Conservation (phyloP, 2,888 invertebrate genomes). For the Endotricha flammealis region DNA sequence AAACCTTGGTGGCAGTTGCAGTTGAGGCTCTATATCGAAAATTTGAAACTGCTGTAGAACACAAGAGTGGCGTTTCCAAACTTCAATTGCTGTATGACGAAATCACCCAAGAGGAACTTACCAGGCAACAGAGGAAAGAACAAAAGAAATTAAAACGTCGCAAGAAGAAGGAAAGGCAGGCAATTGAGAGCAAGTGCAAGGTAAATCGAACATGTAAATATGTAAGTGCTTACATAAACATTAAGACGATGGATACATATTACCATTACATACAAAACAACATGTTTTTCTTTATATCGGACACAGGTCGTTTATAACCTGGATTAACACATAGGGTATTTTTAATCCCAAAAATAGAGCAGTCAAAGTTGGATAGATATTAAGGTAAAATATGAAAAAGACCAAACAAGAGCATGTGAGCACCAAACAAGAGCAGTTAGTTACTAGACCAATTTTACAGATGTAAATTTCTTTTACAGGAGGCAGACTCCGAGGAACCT, state of each 20-base stretch:
- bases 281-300: too few relatives aligned
- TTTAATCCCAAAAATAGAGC: too few relatives aligned
- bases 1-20: slow-evolving; percentile 92
- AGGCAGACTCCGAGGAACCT: slow-evolving; percentile 68
- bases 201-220: slow-evolving; percentile 35
- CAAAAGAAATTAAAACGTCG: slow-evolving; percentile 88
- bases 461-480: slow-evolving; percentile 32
- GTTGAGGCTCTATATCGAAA: slow-evolving; percentile 92
- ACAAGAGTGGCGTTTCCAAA: slow-evolving; percentile 92
- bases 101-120: slow-evolving; percentile 90
- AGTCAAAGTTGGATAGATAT: too few relatives aligned
- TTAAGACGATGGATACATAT: too few relatives aligned
- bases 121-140: slow-evolving; percentile 90
- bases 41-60: slow-evolving; percentile 93
- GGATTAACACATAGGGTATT: too few relatives aligned
- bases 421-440: too few relatives aligned
- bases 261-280: too few relatives aligned
- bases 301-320: too few relatives aligned
- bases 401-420: too few relatives aligned
- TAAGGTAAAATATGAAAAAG: too few relatives aligned
- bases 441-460: too few relatives aligned
- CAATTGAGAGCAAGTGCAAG: slow-evolving; percentile 65
- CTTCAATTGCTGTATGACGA: slow-evolving; percentile 92
- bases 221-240: too few relatives aligned
- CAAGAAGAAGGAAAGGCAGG: slow-evolving; percentile 82